Evolutionary conservation across 2,113 vertebrate species (phyloP), one percentile per base, ranked within the genome.

Genomic region (Willisornis vidua): DNA sequence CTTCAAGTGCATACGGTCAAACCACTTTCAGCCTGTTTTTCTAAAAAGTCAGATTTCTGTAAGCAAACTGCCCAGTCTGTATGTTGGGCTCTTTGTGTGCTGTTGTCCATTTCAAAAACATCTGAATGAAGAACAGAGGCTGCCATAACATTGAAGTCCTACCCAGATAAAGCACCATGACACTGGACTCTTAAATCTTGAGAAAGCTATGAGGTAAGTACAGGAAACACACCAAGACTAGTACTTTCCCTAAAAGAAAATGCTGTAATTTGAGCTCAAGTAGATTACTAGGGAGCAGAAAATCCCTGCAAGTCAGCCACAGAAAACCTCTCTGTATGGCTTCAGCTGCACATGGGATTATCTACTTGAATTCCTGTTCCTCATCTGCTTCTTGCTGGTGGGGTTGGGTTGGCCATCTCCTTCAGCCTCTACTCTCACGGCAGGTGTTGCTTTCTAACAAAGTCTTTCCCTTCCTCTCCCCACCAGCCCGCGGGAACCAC

Each of bases 401-500:
- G 26, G 14, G 11, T 19, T 92, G 66, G 10, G 8, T 28, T 75
- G 24, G 12, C 33, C 28, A 31, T 14, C 48, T 78, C 48, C 13
- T 14, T 13, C 29, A 55, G 45, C 43, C 39, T 79, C 49, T 75
- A 16, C 8, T 62, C 13, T 1, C 46, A 45, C 16, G 59, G 57
- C 29, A 39, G 20, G 23, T 74, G 45, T 9, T 63, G 8, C 9
- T 59, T 90, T 59, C 19, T 25, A 17, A 45, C 4, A 55, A 85
- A 43, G 1, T 22, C 31, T 65, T 54, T 74, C 29, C 9, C 6
- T 76, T 33, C 7, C 11, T 55, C n/a, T 43, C 4, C 31, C 6
- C 5, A 5, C 2, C 3, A 24, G 12, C 2, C 13, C 22, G 39
- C 52, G 39, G 24, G 14, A 51, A 10, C 15, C 2, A 0, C 17